These are phyloP conservation scores for Acanthurus lineatus DNA, from an alignment of 2,797 vertebrate genomes.

Conservation along the genomic window DNA sequence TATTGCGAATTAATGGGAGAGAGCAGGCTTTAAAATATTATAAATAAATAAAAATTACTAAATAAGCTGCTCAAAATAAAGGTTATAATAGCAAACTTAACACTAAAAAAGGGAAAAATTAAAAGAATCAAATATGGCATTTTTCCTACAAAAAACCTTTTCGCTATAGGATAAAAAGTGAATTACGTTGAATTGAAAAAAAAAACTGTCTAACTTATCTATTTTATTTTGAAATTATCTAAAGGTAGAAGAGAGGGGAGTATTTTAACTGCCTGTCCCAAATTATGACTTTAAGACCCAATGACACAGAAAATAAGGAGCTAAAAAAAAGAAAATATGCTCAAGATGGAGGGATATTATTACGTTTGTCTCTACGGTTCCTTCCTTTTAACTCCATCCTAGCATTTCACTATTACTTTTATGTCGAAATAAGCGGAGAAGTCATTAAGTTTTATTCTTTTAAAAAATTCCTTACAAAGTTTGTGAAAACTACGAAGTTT, in stretches of 20 bases:
- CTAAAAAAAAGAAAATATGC: not conserved
- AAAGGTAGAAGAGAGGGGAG: rapidly evolving
- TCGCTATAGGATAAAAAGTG: not conserved
- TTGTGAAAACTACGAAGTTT: not conserved
- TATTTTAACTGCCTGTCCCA: not conserved
- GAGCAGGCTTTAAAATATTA: not conserved
- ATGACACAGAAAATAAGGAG: not conserved
- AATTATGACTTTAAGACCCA: not conserved
- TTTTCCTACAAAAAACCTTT: not conserved
- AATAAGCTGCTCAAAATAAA: not conserved
- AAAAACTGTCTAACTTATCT: not conserved
- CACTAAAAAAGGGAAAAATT: too few relatives aligned
- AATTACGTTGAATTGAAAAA: not conserved
- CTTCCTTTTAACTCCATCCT: not conserved
- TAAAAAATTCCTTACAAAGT: not conserved
- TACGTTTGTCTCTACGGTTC: not conserved
- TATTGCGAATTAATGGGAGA: not conserved
- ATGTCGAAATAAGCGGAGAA: not conserved
- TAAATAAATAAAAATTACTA: too few relatives aligned
- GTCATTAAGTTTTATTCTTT: not conserved
- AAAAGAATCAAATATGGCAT: not conserved
- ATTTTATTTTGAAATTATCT: conserved; percentile 28
- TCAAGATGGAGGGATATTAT: not conserved
- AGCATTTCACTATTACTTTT: not conserved
- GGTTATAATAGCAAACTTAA: not conserved